A percentile compares a stretch with the other conserved stretches of the same genome.
phyloP scores from a whole-genome alignment of 2,113 vertebrate genomes.

The Strigops habroptila region DNA sequence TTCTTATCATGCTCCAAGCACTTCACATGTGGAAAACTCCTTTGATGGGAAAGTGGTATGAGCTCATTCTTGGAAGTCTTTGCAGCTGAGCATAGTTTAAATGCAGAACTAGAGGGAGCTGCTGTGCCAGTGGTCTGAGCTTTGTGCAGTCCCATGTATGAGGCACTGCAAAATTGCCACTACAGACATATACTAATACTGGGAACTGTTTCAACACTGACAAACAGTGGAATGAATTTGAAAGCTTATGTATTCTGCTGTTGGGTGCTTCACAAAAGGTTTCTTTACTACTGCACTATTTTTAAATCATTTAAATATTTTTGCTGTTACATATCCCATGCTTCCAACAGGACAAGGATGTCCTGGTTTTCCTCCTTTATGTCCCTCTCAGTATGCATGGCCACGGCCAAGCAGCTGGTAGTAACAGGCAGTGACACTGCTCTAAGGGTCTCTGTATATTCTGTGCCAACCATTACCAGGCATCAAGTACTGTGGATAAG shows the following conservation, averaged over 20 bases:
- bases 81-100: not conserved
- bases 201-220: not conserved
- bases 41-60: not conserved
- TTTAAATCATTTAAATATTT: not conserved
- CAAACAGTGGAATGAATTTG: not conserved
- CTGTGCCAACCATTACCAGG: conserved; percentile 43
- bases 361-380: conserved; percentile 18
- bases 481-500: not conserved
- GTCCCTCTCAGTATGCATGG: conserved; percentile 36
- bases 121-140: not conserved
- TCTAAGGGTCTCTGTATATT: conserved; percentile 36
- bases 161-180: not conserved
- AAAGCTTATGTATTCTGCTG: not conserved
- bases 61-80: not conserved
- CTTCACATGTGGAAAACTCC: not conserved
- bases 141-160: not conserved
- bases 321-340: not conserved
- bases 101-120: conserved; percentile 9
- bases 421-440: conserved; percentile 61
- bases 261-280: not conserved
- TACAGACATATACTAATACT: not conserved
- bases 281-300: not conserved
- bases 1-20: not conserved
- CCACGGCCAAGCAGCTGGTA: conserved; percentile 48
- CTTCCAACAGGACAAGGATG: not conserved